Conservation (phyloP, 2,797 vertebrate genomes). For the Hydrophis major region DNA sequence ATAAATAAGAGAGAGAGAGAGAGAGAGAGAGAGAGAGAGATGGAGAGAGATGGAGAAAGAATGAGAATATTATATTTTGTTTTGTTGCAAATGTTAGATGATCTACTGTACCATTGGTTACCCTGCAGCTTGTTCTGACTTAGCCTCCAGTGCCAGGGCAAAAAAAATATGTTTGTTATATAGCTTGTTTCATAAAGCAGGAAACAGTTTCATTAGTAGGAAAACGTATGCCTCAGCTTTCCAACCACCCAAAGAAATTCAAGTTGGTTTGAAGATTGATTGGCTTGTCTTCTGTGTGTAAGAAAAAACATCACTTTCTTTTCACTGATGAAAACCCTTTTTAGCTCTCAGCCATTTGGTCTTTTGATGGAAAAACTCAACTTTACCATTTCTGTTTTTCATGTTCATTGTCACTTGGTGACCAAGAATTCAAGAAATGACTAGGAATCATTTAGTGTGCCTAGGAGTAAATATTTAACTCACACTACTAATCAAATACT, state of each 20-base stretch:
- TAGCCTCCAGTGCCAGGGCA: not conserved
- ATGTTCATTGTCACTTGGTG: not conserved
- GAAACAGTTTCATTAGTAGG: not conserved
- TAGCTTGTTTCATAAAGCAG: fast-evolving
- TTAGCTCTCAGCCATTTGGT: not conserved
- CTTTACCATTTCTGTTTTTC: not conserved
- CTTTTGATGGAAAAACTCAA: not conserved
- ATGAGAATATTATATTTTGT: conserved; percentile 35
- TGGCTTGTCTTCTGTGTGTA: not conserved
- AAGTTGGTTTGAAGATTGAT: not conserved
- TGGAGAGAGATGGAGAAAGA: conserved; percentile 13
- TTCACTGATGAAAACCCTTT: not conserved
- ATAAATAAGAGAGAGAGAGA: conserved; percentile 47
- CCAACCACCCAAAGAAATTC: not conserved
- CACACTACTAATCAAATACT: not conserved
- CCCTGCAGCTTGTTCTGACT: fast-evolving
- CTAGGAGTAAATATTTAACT: not conserved
- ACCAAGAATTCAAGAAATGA: not conserved
- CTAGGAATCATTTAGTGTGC: not conserved
- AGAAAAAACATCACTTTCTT: not conserved
- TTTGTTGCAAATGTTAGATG: conserved; percentile 18
- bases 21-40: not conserved
- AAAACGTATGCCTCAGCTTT: not conserved
- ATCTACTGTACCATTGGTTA: not conserved
- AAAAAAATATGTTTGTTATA: not conserved